These are phyloP conservation scores for Peucedramus taeniatus DNA, from an alignment of 2,113 vertebrate species.

Conservation along the genomic window DNA sequence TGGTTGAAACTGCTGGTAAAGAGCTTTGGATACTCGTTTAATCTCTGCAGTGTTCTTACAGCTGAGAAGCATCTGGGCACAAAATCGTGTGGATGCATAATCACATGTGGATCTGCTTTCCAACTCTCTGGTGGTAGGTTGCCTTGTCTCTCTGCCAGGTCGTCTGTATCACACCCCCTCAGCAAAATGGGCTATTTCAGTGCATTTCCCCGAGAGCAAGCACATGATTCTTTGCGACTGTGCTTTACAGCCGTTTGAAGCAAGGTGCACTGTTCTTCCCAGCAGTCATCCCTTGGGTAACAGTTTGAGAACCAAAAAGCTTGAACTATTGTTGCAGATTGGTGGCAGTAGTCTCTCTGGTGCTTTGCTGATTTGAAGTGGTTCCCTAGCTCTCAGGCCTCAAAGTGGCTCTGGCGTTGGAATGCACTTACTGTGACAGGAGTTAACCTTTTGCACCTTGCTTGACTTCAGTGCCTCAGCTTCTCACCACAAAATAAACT, in stretches of 20 bases:
- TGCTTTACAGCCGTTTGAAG: background rate
- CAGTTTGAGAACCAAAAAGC: background rate
- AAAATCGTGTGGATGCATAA: background rate
- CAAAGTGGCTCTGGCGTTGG: fast-evolving
- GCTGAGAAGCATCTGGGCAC: background rate
- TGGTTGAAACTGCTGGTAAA: background rate
- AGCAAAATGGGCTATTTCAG: background rate
- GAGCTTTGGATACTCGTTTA: background rate
- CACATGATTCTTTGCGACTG: fast-evolving
- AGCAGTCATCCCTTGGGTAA: background rate
- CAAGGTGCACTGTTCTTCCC: background rate
- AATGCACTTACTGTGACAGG: fast-evolving
- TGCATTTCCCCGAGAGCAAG: background rate
- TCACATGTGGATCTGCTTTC: background rate
- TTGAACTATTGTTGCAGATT: background rate
- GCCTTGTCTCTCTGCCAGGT: background rate
- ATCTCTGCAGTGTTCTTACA: background rate
- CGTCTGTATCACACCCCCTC: background rate
- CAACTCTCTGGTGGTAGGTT: background rate
- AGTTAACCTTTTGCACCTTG: background rate
- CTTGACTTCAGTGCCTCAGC: background rate
- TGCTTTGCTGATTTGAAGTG: background rate
- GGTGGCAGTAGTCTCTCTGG: background rate
- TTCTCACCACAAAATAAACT: background rate
- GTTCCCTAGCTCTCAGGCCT: background rate